Percentiles rank a stretch among this genome's conserved stretches.
These are phyloP conservation scores for Larimichthys polyactis DNA, from an alignment of 2,113 vertebrate genomes.

Conservation along the genomic window DNA sequence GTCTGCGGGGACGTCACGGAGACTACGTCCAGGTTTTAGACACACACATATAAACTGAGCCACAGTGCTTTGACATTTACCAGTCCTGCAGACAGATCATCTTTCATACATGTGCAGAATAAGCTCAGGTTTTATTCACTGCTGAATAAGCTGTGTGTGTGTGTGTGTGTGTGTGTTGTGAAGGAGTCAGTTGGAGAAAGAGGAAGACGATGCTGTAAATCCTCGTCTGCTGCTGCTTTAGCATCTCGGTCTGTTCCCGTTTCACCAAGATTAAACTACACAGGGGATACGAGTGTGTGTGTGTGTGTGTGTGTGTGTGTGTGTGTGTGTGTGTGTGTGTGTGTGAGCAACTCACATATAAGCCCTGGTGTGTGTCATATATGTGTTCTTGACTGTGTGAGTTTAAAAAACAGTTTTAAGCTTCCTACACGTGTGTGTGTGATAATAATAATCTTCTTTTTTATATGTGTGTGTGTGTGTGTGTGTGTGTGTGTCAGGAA, in stretches of 20 bases:
- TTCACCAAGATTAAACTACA: conserved; percentile 53
- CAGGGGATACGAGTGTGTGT: conserved; percentile 3
- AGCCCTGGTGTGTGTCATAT: conserved; percentile 34
- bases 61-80: too few relatives aligned
- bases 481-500: background rate
- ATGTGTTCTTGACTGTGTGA: conserved; percentile 29
- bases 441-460: conserved; percentile 64
- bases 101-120: conserved; percentile 13
- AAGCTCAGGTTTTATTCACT: background rate
- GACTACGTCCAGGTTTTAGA: too few relatives aligned
- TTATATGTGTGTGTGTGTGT: conserved; percentile 21
- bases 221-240: conserved; percentile 58
- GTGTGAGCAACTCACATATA: conserved; percentile 22
- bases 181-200: conserved; percentile 23
- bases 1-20: too few relatives aligned
- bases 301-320: background rate
- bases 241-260: conserved; percentile 43
- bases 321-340: conserved; percentile 18
- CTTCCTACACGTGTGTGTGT: conserved; percentile 40
- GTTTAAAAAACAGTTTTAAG: conserved; percentile 50
- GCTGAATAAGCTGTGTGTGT: conserved; percentile 19
- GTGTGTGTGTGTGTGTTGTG: conserved; percentile 10
- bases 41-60: too few relatives aligned
- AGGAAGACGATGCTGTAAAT: conserved; percentile 59
- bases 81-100: too few relatives aligned